phyloP scores from a whole-genome alignment of 2,797 vertebrate genomes.

The Chlorospingus flavigularis region DNA sequence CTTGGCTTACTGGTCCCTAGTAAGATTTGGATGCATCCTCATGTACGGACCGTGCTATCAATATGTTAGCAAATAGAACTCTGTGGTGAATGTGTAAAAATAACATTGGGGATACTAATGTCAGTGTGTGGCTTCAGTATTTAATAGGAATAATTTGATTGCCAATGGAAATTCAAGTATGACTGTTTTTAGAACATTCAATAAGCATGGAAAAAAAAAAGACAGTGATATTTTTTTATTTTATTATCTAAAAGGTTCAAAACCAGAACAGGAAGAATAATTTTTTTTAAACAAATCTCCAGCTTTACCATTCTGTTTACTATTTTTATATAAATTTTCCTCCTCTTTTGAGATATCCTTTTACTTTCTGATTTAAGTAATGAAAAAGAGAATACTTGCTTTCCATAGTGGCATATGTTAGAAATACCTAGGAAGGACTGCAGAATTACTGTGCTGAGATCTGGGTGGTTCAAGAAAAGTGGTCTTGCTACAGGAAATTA shows the following conservation, averaged over 20 bases:
- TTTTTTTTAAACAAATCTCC: background rate
- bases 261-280: background rate
- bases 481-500: background rate
- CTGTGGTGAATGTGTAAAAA: background rate
- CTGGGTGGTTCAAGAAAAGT: background rate
- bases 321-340: background rate
- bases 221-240: background rate
- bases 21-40: background rate
- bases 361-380: background rate
- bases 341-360: background rate
- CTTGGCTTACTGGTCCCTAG: background rate
- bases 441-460: background rate
- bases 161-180: background rate
- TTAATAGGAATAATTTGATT: background rate
- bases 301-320: background rate
- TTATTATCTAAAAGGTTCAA: background rate
- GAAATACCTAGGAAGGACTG: background rate
- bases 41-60: rapidly evolving
- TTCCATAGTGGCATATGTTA: background rate
- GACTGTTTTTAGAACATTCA: background rate
- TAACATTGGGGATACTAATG: background rate
- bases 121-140: background rate
- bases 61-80: background rate
- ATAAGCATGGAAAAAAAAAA: background rate
- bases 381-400: background rate